phyloP scores from a whole-genome alignment of 2,888 invertebrate species.

The Carterocephalus palaemon region DNA sequence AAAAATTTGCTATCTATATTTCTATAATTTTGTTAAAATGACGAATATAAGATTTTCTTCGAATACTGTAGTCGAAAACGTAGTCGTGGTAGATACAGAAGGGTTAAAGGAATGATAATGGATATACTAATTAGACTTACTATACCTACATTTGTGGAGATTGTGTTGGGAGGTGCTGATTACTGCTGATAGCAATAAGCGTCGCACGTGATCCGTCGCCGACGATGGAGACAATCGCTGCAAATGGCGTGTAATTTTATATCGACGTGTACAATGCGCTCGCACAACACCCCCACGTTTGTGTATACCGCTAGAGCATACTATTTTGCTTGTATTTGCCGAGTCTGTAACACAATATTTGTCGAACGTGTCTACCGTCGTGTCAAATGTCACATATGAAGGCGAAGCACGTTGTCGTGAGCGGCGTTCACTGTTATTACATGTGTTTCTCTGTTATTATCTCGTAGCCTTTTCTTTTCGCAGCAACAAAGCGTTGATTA shows the following conservation, averaged over 20 bases:
- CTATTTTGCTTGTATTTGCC: constrained; percentile 68
- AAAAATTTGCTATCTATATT: too few species aligned
- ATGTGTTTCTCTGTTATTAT: constrained; percentile 64
- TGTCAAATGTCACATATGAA: constrained; percentile 71
- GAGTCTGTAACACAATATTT: constrained; percentile 73
- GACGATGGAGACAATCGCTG: constrained; percentile 56
- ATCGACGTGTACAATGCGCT: constrained; percentile 57
- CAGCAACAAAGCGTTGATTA: constrained; percentile 73
- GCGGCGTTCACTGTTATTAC: constrained; percentile 67
- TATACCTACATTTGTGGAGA: constrained; percentile 24
- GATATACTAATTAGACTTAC: too few species aligned
- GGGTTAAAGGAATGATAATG: constrained; percentile 1
- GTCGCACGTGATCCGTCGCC: constrained; percentile 56
- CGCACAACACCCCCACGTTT: constrained; percentile 64
- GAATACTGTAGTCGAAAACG: too few species aligned
- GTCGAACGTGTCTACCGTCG: constrained; percentile 72
- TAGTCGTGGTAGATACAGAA: too few species aligned
- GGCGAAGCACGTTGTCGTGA: constrained; percentile 65
- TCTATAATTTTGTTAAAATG: too few species aligned
- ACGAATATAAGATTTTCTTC: too few species aligned
- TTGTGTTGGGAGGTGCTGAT: constrained; percentile 24
- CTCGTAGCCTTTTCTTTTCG: constrained; percentile 64
- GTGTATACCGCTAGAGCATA: constrained; percentile 48
- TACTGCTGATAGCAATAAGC: constrained; percentile 51
- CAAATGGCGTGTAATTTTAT: constrained; percentile 65